Evolutionary conservation across 2,113 vertebrate species (phyloP).

Genomic region (Tenebrosternarchus preto): DNA sequence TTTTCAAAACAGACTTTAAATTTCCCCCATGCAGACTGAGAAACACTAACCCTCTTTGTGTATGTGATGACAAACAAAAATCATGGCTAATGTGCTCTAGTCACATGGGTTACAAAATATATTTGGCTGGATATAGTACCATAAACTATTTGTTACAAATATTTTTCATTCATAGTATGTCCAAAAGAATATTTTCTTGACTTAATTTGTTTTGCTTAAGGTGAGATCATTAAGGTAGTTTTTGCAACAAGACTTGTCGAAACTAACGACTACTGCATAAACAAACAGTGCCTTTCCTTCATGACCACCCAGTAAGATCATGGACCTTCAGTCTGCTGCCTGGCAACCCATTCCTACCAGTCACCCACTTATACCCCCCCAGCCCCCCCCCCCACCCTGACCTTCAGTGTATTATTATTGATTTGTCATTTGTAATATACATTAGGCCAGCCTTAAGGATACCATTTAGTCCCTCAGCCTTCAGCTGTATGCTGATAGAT

Average conservation of each 20-base stretch:
- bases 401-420: slow-evolving; percentile 1
- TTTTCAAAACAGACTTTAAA: slow-evolving; percentile 44
- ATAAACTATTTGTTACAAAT: slow-evolving; percentile 7
- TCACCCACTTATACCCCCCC: background rate
- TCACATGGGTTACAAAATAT: slow-evolving; percentile 15
- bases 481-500: slow-evolving; percentile 37
- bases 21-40: slow-evolving; percentile 37
- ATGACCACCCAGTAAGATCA: slow-evolving; percentile 10
- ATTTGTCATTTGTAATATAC: slow-evolving; percentile 7
- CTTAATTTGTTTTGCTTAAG: background rate
- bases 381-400: no score
- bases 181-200: background rate
- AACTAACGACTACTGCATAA: background rate
- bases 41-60: slow-evolving; percentile 44
- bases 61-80: slow-evolving; percentile 27
- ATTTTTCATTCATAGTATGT: background rate
- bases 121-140: slow-evolving; percentile 2
- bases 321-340: background rate
- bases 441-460: slow-evolving; percentile 3
- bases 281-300: slow-evolving; percentile 14
- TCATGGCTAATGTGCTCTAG: slow-evolving; percentile 3
- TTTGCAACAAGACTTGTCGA: background rate
- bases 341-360: background rate
- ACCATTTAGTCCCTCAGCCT: slow-evolving; percentile 17
- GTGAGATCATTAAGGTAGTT: background rate